Evolutionary conservation across 2,888 invertebrate species (phyloP).

Genomic region (Hoplodrina blanda): DNA sequence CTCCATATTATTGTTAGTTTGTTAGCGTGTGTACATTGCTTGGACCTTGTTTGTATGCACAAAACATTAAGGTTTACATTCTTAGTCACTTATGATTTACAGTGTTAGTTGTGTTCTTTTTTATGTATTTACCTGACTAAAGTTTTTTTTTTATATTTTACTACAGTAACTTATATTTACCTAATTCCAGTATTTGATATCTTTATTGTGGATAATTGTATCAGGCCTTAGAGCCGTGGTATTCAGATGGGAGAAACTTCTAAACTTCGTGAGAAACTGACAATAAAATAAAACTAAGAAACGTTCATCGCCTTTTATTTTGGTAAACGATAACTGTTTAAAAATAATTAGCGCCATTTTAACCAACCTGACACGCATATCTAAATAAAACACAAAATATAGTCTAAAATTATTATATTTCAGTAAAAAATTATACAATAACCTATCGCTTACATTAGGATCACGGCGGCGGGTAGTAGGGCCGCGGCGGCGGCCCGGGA

Average conservation of each 20-base stretch:
- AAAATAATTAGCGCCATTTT: no score
- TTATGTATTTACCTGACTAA: conserved; percentile 62
- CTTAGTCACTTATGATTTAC: conserved; percentile 63
- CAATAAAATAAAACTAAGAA: conserved; percentile 75
- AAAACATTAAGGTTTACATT: conserved; percentile 54
- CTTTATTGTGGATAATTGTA: conserved; percentile 53
- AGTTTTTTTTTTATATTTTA: conserved; percentile 47
- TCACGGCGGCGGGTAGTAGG: conserved; percentile 87
- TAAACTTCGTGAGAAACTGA: conserved; percentile 66
- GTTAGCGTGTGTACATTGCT: conserved; percentile 61
- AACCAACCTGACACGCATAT: background rate
- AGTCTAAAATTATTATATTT: conserved; percentile 83
- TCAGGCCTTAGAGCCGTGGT: conserved; percentile 22
- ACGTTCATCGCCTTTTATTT: conserved; percentile 53
- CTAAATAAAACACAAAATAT: conserved; percentile 63
- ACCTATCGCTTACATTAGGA: conserved; percentile 67
- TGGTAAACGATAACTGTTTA: background rate
- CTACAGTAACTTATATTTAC: conserved; percentile 41
- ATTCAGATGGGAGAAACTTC: conserved; percentile 48
- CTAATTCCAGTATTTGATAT: conserved; percentile 59
- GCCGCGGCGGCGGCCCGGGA: conserved; percentile 79
- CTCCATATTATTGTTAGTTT: conserved; percentile 68
- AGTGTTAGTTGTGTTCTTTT: conserved; percentile 58
- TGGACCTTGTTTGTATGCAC: conserved; percentile 64
- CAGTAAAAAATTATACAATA: conserved; percentile 82